These are phyloP conservation scores for Spilosoma lubricipeda DNA, from an alignment of 2,888 invertebrate species.

Conservation along the genomic window DNA sequence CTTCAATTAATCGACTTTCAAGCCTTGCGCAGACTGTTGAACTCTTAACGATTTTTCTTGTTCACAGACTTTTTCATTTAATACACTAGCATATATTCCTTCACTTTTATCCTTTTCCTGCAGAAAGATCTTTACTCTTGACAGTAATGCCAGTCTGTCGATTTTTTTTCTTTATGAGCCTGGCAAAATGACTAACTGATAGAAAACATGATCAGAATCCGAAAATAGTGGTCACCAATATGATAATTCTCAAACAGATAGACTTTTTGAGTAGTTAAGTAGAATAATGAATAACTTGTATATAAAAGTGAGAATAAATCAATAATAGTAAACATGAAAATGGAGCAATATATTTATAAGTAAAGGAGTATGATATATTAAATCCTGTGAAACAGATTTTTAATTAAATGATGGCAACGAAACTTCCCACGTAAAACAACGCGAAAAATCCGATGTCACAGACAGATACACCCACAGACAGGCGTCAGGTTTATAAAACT, in stretches of 20 bases:
- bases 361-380: no score
- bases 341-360: background rate
- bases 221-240: background rate
- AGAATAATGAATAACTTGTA: background rate
- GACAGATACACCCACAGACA: slow-evolving; percentile 1
- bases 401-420: background rate
- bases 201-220: no score
- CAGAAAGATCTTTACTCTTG: background rate
- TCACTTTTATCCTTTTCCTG: background rate
- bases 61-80: background rate
- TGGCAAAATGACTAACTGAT: no score
- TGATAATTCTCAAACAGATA: background rate
- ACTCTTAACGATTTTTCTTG: background rate
- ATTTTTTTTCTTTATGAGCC: no score
- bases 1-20: background rate
- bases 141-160: background rate
- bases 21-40: background rate
- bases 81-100: background rate
- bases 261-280: background rate
- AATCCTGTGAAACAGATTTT: no score
- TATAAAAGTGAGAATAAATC: background rate
- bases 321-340: background rate
- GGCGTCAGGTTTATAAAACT: slow-evolving; percentile 1
- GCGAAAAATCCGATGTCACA: background rate
- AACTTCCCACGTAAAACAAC: background rate